Percentiles rank a stretch among this genome's conserved stretches.
phyloP scores from a whole-genome alignment of 1,140 invertebrate genomes.

The Trinorchestia longiramus region DNA sequence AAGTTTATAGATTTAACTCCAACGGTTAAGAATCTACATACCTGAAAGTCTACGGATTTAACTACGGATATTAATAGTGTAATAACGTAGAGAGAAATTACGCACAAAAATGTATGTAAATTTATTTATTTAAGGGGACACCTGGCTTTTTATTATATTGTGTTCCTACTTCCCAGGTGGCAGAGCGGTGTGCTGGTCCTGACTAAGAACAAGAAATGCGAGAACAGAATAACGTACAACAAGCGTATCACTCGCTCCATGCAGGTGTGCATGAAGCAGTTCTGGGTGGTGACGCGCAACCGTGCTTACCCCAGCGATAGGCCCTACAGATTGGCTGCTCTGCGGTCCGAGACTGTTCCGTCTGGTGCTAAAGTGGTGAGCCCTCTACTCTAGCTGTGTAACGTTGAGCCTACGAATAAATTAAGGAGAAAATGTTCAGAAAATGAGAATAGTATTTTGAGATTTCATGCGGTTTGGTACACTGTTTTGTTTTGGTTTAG shows the following conservation, averaged over 20 bases:
- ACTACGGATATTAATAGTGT: too few species aligned
- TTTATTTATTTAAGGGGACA: too few species aligned
- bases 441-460: too few species aligned
- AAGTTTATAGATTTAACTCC: too few species aligned
- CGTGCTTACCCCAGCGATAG: not conserved
- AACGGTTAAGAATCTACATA: too few species aligned
- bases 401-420: not conserved
- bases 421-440: not conserved
- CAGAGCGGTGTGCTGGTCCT: slow-evolving; percentile 1
- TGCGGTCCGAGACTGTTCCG: not conserved
- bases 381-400: not conserved
- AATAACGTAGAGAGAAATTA: too few species aligned
- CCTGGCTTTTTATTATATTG: not conserved
- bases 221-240: not conserved
- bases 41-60: too few species aligned
- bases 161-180: not conserved
- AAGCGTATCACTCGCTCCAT: too few species aligned
- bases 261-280: not conserved
- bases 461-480: too few species aligned
- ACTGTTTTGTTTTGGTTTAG: too few species aligned
- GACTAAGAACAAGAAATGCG: not conserved
- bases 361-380: slow-evolving; percentile 32
- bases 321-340: not conserved
- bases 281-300: not conserved
- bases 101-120: too few species aligned